phyloP scores from a whole-genome alignment of 2,797 vertebrate genomes.

The Heteromormyrus szaboi region DNA sequence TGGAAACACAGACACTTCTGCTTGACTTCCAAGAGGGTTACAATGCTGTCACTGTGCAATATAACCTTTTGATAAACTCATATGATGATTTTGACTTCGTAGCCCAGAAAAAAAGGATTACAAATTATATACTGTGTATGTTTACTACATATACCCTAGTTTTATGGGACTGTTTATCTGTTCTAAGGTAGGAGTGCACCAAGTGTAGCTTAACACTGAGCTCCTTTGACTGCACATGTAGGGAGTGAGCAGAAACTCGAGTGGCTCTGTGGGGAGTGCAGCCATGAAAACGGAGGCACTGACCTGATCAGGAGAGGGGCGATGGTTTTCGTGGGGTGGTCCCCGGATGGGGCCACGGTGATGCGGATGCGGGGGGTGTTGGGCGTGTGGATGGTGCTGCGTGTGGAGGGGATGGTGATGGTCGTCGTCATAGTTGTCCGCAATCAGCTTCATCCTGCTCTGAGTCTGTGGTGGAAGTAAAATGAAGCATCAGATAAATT shows the following conservation, averaged over 20 bases:
- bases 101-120: not conserved
- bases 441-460: constrained; percentile 90
- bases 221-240: not conserved
- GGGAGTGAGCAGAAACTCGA: not conserved
- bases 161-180: not conserved
- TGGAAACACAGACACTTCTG: not conserved
- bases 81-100: not conserved
- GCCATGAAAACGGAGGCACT: constrained; percentile 37
- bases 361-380: constrained; percentile 77
- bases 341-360: constrained; percentile 72
- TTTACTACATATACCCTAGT: not conserved
- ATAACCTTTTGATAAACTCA: constrained; percentile 14
- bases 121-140: not conserved
- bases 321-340: constrained; percentile 76
- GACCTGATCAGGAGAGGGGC: constrained; percentile 88
- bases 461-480: constrained; percentile 68
- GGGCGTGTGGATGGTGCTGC: constrained; percentile 65
- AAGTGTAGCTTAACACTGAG: not conserved
- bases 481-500: not conserved
- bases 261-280: not conserved
- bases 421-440: constrained; percentile 87
- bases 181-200: not conserved
- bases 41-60: not conserved
- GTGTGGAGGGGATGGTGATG: constrained; percentile 71
- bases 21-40: not conserved